Percentiles rank a stretch among this genome's conserved stretches.
Conservation (phyloP, 2,113 vertebrate species). For the Genyomyrus donnyi region DNA sequence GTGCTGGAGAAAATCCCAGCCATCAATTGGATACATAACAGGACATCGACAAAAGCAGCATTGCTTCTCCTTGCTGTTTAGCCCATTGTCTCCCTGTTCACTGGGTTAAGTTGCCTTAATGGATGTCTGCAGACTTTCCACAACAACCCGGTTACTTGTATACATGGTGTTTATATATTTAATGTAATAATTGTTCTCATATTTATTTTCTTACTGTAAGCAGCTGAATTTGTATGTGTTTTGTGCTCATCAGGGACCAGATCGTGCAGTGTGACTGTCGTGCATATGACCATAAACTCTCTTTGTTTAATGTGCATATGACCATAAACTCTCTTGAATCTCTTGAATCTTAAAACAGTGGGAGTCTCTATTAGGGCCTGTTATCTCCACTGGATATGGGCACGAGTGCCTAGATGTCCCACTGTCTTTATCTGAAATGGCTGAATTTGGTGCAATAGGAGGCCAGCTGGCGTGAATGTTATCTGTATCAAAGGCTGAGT, state of each 20-base stretch:
- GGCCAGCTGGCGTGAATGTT: neutral
- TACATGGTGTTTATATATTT: neutral
- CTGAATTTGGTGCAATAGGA: neutral
- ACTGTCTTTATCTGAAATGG: neutral
- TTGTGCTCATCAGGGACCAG: neutral
- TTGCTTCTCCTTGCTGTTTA: neutral
- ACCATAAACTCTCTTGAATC: neutral
- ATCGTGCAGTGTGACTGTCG: neutral
- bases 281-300: neutral
- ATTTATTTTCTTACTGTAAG: neutral
- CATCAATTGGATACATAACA: neutral
- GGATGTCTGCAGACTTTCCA: neutral
- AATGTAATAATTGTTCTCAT: neutral
- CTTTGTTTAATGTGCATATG: neutral
- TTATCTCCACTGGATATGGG: neutral
- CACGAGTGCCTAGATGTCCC: neutral
- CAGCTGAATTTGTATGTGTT: neutral
- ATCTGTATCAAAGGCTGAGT: neutral
- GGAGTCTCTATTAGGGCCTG: neutral
- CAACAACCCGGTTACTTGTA: neutral
- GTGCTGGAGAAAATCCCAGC: neutral
- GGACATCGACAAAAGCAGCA: neutral
- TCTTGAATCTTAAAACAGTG: neutral
- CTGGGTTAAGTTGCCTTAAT: neutral
- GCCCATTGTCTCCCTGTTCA: neutral